phyloP scores from a whole-genome alignment of 35 echinoderm and acorn worm genomes.

The Lytechinus variegatus region DNA sequence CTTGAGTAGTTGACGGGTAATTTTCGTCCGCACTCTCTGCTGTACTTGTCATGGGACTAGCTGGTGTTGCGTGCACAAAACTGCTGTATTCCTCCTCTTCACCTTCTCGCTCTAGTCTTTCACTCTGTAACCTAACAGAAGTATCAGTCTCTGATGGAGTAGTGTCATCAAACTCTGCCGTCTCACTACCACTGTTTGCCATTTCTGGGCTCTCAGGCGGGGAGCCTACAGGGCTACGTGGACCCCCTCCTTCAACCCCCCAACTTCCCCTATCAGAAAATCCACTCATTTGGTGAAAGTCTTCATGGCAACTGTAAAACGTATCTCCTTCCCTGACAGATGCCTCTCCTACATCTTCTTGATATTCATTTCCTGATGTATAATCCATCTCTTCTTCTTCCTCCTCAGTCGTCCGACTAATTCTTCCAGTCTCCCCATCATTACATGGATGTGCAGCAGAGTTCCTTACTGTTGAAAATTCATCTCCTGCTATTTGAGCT shows the following conservation, averaged over 20 bases:
- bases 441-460: background rate
- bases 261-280: background rate
- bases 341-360: constrained; percentile 27
- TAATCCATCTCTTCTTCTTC: constrained; percentile 67
- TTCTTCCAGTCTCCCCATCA: background rate
- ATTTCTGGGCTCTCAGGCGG: constrained; percentile 23
- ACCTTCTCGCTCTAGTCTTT: background rate
- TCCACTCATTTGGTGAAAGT: constrained; percentile 29
- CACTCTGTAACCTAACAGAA: background rate
- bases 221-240: background rate
- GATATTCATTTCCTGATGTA: constrained; percentile 41
- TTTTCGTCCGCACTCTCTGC: constrained; percentile 49
- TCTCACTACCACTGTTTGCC: constrained; percentile 5
- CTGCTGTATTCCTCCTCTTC: constrained; percentile 21
- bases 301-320: background rate
- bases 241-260: background rate
- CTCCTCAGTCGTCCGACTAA: background rate
- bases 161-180: constrained; percentile 19
- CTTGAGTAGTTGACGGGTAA: constrained; percentile 55
- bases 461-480: background rate
- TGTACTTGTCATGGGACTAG: constrained; percentile 20
- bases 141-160: background rate
- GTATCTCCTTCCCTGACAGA: constrained; percentile 16
- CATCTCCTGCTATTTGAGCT: background rate
- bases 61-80: background rate